A percentile compares a stretch with the other conserved stretches of the same genome.
Conservation (phyloP, 2,888 invertebrate species). For the Linnaemya tessellans region DNA sequence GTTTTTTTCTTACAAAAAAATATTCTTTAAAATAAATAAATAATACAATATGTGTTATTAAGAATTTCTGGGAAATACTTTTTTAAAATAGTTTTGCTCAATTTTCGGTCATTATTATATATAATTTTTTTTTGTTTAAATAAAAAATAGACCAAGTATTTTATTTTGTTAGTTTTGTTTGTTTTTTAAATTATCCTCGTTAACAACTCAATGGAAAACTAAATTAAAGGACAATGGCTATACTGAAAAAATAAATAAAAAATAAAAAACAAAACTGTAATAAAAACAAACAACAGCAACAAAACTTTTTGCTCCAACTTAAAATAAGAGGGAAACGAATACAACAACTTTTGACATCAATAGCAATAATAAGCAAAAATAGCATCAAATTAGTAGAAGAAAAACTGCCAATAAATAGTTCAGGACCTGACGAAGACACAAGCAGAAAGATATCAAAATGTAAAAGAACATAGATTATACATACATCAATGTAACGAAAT, state of each 20-base stretch:
- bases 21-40: background rate
- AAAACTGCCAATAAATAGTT: slow-evolving; percentile 65
- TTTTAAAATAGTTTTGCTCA: background rate
- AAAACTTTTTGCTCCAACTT: slow-evolving; percentile 36
- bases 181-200: slow-evolving; percentile 43
- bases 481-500: slow-evolving; percentile 21
- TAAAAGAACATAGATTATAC: background rate
- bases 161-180: slow-evolving; percentile 29
- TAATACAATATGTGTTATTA: no score
- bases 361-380: slow-evolving; percentile 54
- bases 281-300: slow-evolving; percentile 16
- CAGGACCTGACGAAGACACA: slow-evolving; percentile 31
- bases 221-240: slow-evolving; percentile 49
- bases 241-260: no score
- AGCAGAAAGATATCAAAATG: background rate
- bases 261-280: background rate
- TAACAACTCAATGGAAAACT: slow-evolving; percentile 55
- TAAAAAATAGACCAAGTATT: background rate
- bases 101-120: slow-evolving; percentile 3
- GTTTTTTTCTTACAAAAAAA: no score
- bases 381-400: slow-evolving; percentile 50
- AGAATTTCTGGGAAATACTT: background rate
- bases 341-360: slow-evolving; percentile 65
- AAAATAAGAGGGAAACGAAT: slow-evolving; percentile 35
- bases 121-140: background rate